These are phyloP conservation scores for Solenopsis invicta DNA, from an alignment of 1,140 invertebrate genomes.

Conservation along the genomic window DNA sequence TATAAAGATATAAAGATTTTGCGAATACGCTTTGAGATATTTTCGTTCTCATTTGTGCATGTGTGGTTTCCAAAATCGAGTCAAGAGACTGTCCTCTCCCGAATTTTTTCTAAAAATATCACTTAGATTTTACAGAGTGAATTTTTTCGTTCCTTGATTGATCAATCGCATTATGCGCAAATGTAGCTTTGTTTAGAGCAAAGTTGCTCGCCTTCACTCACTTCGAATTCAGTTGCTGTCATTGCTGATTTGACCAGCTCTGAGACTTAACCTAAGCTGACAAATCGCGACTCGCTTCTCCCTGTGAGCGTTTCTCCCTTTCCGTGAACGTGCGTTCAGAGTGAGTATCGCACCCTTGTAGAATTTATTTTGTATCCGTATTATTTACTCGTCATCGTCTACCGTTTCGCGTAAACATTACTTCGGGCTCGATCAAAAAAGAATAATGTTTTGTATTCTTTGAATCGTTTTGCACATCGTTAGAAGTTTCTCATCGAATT, in stretches of 20 bases:
- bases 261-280: not conserved
- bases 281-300: too few species aligned
- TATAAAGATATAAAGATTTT: not conserved
- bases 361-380: not conserved
- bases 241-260: not conserved
- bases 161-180: too few species aligned
- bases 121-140: not conserved
- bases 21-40: not conserved
- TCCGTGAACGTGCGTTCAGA: not conserved
- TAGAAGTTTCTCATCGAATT: not conserved
- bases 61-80: not conserved
- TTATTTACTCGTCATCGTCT: conserved; percentile 1
- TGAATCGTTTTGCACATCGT: not conserved
- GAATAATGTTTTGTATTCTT: not conserved
- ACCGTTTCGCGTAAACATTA: not conserved
- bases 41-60: not conserved
- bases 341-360: not conserved
- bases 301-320: too few species aligned
- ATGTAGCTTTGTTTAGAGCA: too few species aligned
- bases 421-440: not conserved
- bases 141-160: not conserved
- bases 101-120: not conserved
- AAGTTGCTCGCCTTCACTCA: not conserved
- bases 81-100: too few species aligned
- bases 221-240: conserved; percentile 2